Percentiles rank a stretch among this genome's conserved stretches.
Evolutionary conservation across 2,797 vertebrate species (phyloP).

Genomic region (Pyrocephalus nanus): DNA sequence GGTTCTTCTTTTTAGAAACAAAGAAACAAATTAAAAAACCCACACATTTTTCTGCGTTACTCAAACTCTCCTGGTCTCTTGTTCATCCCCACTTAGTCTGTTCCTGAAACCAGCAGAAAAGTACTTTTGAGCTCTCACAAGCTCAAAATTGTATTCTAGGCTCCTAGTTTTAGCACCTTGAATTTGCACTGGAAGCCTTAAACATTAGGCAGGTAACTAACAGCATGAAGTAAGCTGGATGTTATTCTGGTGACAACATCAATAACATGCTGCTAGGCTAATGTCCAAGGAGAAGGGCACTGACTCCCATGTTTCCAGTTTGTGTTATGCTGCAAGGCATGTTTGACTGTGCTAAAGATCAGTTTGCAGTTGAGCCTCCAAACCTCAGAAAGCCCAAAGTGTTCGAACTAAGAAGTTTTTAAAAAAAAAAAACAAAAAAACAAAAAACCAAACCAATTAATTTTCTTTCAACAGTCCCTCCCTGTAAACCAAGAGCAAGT

Average conservation of each 20-base stretch:
- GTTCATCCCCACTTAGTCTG: neutral
- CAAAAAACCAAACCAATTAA: no score
- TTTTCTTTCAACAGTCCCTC: neutral
- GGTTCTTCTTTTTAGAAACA: neutral
- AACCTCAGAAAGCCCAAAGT: neutral
- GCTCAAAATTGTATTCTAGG: neutral
- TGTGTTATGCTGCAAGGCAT: neutral
- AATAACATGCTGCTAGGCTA: neutral
- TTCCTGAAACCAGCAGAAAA: neutral
- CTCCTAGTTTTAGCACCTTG: neutral
- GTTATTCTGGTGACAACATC: neutral
- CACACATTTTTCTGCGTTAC: neutral
- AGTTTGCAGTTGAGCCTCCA: neutral
- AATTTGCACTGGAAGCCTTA: neutral
- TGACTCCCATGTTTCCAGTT: neutral
- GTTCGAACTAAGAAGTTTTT: neutral
- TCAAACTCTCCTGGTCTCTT: neutral
- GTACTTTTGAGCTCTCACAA: neutral
- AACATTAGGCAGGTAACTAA: neutral
- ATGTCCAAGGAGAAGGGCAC: neutral
- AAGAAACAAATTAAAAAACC: neutral
- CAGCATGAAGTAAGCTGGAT: neutral
- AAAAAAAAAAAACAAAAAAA: no score
- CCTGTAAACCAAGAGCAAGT: neutral
- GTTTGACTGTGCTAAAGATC: neutral